Evolutionary conservation across 2,888 invertebrate species (phyloP).

Genomic region (Chironomus riparius): DNA sequence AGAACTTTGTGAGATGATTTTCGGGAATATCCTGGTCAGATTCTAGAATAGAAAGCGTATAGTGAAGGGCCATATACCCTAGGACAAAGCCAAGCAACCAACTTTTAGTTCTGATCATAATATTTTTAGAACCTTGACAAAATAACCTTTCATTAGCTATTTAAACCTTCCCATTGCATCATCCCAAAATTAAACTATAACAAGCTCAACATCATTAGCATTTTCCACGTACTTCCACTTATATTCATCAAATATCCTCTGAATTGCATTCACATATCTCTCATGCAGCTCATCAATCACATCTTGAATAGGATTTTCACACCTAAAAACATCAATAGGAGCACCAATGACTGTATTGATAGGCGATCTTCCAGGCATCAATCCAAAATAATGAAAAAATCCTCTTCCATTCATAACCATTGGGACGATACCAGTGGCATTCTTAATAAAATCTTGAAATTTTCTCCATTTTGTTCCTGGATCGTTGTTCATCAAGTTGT

Average conservation of each 20-base stretch:
- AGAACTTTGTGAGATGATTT: no score
- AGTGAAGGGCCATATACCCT: no score
- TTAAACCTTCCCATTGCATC: no score
- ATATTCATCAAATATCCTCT: slow-evolving; percentile 70
- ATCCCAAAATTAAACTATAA: slow-evolving; percentile 37
- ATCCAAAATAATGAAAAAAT: slow-evolving; percentile 84
- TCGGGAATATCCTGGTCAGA: no score
- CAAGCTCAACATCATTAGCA: slow-evolving; percentile 48
- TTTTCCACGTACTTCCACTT: slow-evolving; percentile 66
- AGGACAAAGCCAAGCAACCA: no score
- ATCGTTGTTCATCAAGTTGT: slow-evolving; percentile 65
- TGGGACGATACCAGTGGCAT: slow-evolving; percentile 63
- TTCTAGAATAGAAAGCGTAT: no score
- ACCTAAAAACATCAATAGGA: slow-evolving; percentile 67
- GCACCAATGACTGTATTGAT: slow-evolving; percentile 82
- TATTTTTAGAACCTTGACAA: no score
- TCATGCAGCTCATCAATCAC: slow-evolving; percentile 68
- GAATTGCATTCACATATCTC: slow-evolving; percentile 60
- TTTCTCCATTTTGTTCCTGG: slow-evolving; percentile 56
- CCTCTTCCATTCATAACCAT: slow-evolving; percentile 73
- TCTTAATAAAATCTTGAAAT: slow-evolving; percentile 59
- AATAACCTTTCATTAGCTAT: no score
- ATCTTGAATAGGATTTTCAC: slow-evolving; percentile 60
- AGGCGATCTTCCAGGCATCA: slow-evolving; percentile 70
- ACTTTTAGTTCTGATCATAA: no score